Evolutionary conservation across 2,113 vertebrate genomes (phyloP).

Genomic region (Pterophyllum scalare): DNA sequence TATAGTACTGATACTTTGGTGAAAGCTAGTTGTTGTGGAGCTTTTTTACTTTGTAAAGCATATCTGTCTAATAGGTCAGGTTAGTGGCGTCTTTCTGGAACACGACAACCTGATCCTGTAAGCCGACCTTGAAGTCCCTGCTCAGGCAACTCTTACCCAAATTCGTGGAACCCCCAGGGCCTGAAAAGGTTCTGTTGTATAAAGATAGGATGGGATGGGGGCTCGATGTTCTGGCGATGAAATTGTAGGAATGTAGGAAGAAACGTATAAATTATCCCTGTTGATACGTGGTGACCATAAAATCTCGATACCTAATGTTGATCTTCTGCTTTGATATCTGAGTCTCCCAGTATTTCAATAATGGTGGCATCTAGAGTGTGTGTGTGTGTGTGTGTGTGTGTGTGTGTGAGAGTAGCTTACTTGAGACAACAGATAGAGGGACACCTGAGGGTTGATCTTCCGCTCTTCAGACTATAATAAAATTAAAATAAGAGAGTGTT

Average conservation of each 20-base stretch:
- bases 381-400: background rate
- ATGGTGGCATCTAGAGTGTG: background rate
- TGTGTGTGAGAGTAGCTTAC: conserved; percentile 72
- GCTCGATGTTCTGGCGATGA: background rate
- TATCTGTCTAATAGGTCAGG: background rate
- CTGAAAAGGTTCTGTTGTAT: background rate
- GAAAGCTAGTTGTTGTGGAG: background rate
- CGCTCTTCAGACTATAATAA: conserved; percentile 87
- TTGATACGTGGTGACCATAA: background rate
- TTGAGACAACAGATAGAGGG: conserved; percentile 97
- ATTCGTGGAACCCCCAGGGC: background rate
- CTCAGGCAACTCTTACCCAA: background rate
- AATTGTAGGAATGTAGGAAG: background rate
- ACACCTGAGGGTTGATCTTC: conserved; percentile 95
- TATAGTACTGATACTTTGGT: background rate
- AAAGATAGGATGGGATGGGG: background rate
- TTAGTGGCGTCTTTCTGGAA: background rate
- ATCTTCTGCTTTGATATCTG: background rate
- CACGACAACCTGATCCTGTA: background rate
- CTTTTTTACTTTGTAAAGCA: background rate
- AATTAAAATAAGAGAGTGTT: background rate
- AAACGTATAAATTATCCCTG: background rate
- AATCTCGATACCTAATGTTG: background rate
- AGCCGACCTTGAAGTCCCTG: background rate
- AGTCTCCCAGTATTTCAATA: background rate